Evolutionary conservation across 2,888 invertebrate species (phyloP), one percentile per base, ranked within the genome.

Genomic region (Coleophora flavipennella): DNA sequence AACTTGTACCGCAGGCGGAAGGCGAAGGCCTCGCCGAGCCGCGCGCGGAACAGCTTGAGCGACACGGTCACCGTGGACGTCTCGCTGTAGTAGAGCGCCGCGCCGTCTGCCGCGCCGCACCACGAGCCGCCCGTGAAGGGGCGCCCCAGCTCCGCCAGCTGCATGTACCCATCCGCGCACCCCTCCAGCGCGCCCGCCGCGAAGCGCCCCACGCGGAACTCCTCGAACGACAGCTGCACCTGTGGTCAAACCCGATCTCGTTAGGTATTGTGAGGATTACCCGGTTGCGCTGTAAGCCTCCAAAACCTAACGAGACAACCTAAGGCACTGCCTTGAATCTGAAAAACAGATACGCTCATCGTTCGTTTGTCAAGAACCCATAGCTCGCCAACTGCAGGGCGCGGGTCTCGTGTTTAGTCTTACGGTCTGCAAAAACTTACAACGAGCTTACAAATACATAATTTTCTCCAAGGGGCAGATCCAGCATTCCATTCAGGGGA

Each of bases 71-170:
- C 93, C 31, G 95, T 95, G 59, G 93, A 91, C 41, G 94, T 94
- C 86, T 94, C 95, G 75, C 94, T 95, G 85, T 93, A 95, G 77
- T 94, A 95, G 39, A 93, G 90, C 42, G 94, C 93, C 28, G 90
- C 90, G 44, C 92, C 92, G 25, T 91, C 90, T 34, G 93, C 92
- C 40, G 90, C 87, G 41, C 95, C 95, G 73, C 95, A 95, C 95
- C 95, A 95, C 13, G 93, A 93, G 45, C 95, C 95, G 33, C 94
- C 95, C 25, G 94, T 94, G 80, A 94, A 94, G 11, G 94, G 94
- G 32, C 93, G 88, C 13, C 93, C 93, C 53, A 94, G 87, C 81
- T 95, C 95, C 57, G 93, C 92, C 51, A 94, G 87, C 84, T 94
- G 92, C 90, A 95, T 92, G 78, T 92, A 94, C 38, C 95, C 95